Evolutionary conservation across 2,797 vertebrate species (phyloP).

Genomic region (Falco naumanni): DNA sequence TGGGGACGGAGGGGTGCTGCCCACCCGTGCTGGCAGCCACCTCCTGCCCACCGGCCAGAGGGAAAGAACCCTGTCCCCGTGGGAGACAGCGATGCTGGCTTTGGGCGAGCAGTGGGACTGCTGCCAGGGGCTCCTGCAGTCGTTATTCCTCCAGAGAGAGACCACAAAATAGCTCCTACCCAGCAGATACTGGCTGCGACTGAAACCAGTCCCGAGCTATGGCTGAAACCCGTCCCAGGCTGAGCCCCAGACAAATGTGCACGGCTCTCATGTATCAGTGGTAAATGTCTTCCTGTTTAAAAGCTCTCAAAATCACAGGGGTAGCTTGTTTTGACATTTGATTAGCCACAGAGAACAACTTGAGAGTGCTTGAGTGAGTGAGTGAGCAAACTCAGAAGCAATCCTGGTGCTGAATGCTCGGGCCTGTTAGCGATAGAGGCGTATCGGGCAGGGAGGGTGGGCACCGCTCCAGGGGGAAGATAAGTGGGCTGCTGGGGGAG

Average conservation of each 20-base stretch:
- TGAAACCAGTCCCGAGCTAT: neutral
- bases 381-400: neutral
- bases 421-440: slow-evolving; percentile 5
- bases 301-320: slow-evolving; percentile 50
- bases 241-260: neutral
- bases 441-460: slow-evolving; percentile 18
- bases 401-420: neutral
- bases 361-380: slow-evolving; percentile 31
- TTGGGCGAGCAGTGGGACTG: rapidly evolving
- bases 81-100: neutral
- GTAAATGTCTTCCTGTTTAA: slow-evolving; percentile 49
- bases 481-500: slow-evolving; percentile 65
- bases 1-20: neutral
- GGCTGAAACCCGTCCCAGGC: neutral
- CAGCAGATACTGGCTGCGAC: neutral
- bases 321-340: slow-evolving; percentile 70
- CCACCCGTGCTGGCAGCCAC: rapidly evolving
- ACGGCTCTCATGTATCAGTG: neutral
- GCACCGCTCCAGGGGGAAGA: slow-evolving; percentile 56
- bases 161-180: neutral
- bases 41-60: neutral
- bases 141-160: neutral
- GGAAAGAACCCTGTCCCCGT: rapidly evolving
- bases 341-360: slow-evolving; percentile 57
- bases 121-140: rapidly evolving